phyloP scores from a whole-genome alignment of 2,113 vertebrate species.

The Lethenteron camtschaticum region DNA sequence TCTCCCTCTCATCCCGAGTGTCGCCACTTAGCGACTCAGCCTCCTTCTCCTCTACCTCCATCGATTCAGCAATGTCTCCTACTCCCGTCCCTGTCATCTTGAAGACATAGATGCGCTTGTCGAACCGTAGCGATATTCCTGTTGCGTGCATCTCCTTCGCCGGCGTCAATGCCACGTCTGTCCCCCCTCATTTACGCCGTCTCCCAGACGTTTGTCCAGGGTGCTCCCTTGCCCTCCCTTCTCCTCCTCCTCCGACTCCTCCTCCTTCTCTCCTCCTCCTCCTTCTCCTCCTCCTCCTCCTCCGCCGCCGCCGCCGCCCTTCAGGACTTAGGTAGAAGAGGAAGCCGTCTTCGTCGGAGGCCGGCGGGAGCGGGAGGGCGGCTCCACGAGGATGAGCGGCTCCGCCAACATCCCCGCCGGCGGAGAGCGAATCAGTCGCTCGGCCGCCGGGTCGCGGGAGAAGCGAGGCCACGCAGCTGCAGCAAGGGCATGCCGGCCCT shows the following conservation, averaged over 20 bases:
- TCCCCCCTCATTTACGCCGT: too few relatives aligned
- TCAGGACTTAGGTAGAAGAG: slow-evolving; percentile 80
- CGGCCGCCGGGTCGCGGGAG: too few relatives aligned
- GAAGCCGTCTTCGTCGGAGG: slow-evolving; percentile 63
- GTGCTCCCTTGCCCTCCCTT: too few relatives aligned
- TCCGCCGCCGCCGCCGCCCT: slow-evolving; percentile 27
- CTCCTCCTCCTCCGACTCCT: slow-evolving; percentile 11
- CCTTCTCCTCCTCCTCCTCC: slow-evolving; percentile 15
- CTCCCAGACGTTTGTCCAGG: too few relatives aligned
- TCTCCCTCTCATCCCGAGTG: background rate
- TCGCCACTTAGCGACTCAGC: background rate
- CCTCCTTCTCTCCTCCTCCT: slow-evolving; percentile 14
- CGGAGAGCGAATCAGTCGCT: background rate
- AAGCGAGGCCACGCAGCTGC: too few relatives aligned
- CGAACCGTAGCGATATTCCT: background rate
- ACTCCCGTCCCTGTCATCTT: slow-evolving; percentile 18
- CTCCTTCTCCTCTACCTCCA: background rate
- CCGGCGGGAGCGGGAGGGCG: slow-evolving; percentile 12
- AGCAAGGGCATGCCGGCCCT: too few relatives aligned
- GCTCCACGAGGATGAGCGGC: background rate
- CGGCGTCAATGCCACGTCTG: too few relatives aligned
- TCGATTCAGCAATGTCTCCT: too few relatives aligned
- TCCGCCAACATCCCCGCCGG: slow-evolving; percentile 2
- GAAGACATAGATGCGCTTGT: slow-evolving; percentile 24
- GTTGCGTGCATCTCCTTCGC: too few relatives aligned